Evolutionary conservation across 2,797 vertebrate species (phyloP).

Genomic region (Oreonectes daqikongensis): DNA sequence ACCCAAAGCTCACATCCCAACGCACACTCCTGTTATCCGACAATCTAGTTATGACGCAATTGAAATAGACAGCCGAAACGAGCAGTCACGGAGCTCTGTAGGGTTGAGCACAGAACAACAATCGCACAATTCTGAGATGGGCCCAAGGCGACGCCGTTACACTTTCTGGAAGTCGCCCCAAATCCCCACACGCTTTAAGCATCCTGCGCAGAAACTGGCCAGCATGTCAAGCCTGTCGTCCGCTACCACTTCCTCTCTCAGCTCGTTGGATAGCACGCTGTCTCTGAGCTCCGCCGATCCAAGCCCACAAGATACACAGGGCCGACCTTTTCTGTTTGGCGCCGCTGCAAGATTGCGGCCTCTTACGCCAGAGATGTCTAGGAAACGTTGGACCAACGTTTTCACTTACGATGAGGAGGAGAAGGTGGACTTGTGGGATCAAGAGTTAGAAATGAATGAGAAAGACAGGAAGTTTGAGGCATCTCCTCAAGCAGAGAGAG

Average conservation of each 20-base stretch:
- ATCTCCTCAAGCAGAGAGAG: not conserved
- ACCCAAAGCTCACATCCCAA: constrained; percentile 53
- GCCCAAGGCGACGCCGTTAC: constrained; percentile 49
- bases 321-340: constrained; percentile 72
- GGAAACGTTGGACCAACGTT: constrained; percentile 68
- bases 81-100: constrained; percentile 65
- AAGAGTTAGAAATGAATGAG: not conserved
- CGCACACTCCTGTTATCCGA: constrained; percentile 70
- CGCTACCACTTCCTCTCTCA: constrained; percentile 77
- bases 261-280: constrained; percentile 78
- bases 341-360: constrained; percentile 67
- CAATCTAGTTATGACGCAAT: constrained; percentile 77
- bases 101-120: constrained; percentile 20
- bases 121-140: not conserved
- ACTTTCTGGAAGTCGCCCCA: constrained; percentile 66
- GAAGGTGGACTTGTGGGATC: not conserved
- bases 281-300: constrained; percentile 76
- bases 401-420: constrained; percentile 53
- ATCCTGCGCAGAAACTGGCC: constrained; percentile 66
- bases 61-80: constrained; percentile 62
- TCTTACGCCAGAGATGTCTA: constrained; percentile 66
- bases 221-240: constrained; percentile 79
- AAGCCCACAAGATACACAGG: constrained; percentile 65
- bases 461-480: not conserved
- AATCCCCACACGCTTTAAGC: constrained; percentile 60